Evolutionary conservation across 2,113 vertebrate genomes (phyloP).

Genomic region (Tilapia sparmanii): DNA sequence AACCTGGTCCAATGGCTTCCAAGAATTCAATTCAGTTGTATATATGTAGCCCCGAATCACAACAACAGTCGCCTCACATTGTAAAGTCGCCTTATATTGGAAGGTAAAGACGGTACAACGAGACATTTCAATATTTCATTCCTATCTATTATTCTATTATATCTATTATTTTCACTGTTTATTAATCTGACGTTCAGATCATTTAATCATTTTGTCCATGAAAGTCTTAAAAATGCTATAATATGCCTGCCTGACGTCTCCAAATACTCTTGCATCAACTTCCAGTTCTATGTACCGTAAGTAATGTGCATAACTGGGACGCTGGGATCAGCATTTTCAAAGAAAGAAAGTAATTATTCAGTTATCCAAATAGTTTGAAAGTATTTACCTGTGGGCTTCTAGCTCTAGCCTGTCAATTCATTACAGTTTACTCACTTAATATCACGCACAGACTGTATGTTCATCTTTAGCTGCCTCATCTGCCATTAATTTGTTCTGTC

Average conservation of each 20-base stretch:
- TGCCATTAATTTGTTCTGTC: rapidly evolving
- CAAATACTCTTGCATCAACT: background rate
- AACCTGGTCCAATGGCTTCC: rapidly evolving
- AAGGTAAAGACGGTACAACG: background rate
- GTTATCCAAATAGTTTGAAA: background rate
- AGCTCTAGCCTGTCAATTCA: background rate
- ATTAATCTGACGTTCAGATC: background rate
- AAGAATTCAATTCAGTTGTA: background rate
- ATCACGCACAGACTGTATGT: background rate
- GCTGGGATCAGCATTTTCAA: background rate
- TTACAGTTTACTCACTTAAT: background rate
- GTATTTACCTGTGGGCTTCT: background rate
- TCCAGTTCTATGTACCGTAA: background rate
- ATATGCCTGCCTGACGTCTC: background rate
- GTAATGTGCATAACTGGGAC: background rate
- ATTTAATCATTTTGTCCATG: background rate
- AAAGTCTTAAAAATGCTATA: background rate
- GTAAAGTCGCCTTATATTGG: background rate
- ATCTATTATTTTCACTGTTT: background rate
- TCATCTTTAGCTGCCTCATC: background rate
- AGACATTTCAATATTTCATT: background rate
- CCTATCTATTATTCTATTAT: too few species aligned
- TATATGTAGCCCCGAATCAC: background rate
- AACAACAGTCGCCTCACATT: background rate
- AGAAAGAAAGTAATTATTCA: background rate